These are phyloP conservation scores for Mustelus asterias DNA, from an alignment of 2,113 vertebrate species.

Conservation along the genomic window DNA sequence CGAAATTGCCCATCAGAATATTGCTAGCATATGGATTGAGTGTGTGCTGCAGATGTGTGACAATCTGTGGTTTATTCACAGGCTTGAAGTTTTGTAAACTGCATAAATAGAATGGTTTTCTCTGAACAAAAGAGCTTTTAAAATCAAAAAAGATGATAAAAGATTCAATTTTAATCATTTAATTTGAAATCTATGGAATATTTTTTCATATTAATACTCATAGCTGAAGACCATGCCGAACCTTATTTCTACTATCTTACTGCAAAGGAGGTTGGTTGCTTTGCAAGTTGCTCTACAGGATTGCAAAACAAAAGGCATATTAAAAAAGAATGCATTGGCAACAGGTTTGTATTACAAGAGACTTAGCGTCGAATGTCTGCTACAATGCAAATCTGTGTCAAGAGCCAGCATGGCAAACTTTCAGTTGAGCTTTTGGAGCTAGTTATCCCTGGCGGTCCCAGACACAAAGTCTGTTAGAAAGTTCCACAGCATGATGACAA, in stretches of 20 bases:
- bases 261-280: background rate
- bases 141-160: background rate
- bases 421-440: background rate
- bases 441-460: background rate
- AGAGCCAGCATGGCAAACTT: background rate
- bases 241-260: background rate
- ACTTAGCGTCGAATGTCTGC: background rate
- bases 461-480: background rate
- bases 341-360: background rate
- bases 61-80: slow-evolving; percentile 20
- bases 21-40: slow-evolving; percentile 16
- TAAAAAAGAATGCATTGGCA: slow-evolving; percentile 21
- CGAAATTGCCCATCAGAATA: slow-evolving; percentile 29
- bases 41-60: slow-evolving; percentile 33
- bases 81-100: slow-evolving; percentile 3
- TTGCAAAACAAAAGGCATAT: slow-evolving; percentile 23
- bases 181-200: background rate
- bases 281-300: background rate
- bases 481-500: background rate
- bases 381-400: background rate
- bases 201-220: background rate
- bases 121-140: background rate
- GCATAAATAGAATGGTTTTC: background rate
- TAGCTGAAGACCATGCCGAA: background rate
- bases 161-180: background rate